These are phyloP conservation scores for Drosophila borealis DNA, from an alignment of 2,888 invertebrate species.

Conservation along the genomic window DNA sequence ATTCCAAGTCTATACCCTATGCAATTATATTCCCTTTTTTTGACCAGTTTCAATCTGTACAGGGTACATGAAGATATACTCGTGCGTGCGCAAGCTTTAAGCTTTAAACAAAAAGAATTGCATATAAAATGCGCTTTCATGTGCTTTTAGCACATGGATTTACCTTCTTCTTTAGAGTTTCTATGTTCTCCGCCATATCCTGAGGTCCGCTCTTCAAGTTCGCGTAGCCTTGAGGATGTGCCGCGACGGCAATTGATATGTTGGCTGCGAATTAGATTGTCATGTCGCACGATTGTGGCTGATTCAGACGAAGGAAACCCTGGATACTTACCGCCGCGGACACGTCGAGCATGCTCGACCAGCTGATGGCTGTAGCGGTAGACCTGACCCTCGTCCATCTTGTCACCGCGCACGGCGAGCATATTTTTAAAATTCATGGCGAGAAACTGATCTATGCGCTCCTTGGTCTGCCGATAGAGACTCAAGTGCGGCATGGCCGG, in stretches of 20 bases:
- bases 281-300: neutral
- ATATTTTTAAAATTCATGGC: conserved; percentile 73
- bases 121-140: neutral
- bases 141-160: neutral
- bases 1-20: no score
- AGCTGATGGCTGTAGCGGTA: conserved; percentile 68
- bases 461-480: conserved; percentile 59
- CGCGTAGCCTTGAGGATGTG: conserved; percentile 91
- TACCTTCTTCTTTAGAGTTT: conserved; percentile 89
- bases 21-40: no score
- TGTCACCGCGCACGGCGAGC: conserved; percentile 79
- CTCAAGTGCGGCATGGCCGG: conserved; percentile 80
- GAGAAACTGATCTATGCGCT: conserved; percentile 70
- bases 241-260: conserved; percentile 92
- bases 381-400: conserved; percentile 56
- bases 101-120: neutral
- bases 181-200: conserved; percentile 87
- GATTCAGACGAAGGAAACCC: neutral
- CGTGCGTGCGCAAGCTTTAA: neutral
- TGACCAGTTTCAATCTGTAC: neutral
- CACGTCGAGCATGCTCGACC: conserved; percentile 64
- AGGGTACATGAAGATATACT: neutral
- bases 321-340: conserved; percentile 67
- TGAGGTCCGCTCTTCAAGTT: conserved; percentile 65
- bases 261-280: conserved; percentile 56